phyloP scores from a whole-genome alignment of 2,113 vertebrate species.

The Alaudala cheleensis region DNA sequence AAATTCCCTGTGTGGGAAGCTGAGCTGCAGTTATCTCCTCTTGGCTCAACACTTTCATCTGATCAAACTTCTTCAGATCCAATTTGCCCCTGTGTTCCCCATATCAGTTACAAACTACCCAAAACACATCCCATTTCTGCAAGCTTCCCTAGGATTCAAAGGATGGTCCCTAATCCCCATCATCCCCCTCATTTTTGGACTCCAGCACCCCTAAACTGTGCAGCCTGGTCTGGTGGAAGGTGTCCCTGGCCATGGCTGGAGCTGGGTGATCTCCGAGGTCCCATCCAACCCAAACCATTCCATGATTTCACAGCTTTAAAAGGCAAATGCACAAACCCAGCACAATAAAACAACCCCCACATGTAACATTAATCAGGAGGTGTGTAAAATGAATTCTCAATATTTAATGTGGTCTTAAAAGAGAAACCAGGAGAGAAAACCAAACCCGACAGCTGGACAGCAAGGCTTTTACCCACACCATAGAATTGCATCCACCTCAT shows the following conservation, averaged over 20 bases:
- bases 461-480: neutral
- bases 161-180: neutral
- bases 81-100: fast-evolving
- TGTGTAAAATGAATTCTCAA: neutral
- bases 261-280: neutral
- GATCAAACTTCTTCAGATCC: neutral
- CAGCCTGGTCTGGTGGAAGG: neutral
- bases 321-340: neutral
- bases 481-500: fast-evolving
- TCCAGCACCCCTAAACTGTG: neutral
- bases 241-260: neutral
- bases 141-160: neutral
- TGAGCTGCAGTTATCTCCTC: neutral
- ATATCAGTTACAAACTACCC: neutral
- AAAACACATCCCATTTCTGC: neutral
- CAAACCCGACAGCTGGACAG: neutral
- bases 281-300: neutral
- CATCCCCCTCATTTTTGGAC: neutral
- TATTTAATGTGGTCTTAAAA: neutral
- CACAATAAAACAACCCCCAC: neutral
- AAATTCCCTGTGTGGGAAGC: neutral
- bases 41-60: neutral
- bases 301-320: neutral
- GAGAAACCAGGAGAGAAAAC: neutral
- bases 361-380: neutral